phyloP scores from a whole-genome alignment of 2,113 vertebrate species.

The Tenrec ecaudatus region DNA sequence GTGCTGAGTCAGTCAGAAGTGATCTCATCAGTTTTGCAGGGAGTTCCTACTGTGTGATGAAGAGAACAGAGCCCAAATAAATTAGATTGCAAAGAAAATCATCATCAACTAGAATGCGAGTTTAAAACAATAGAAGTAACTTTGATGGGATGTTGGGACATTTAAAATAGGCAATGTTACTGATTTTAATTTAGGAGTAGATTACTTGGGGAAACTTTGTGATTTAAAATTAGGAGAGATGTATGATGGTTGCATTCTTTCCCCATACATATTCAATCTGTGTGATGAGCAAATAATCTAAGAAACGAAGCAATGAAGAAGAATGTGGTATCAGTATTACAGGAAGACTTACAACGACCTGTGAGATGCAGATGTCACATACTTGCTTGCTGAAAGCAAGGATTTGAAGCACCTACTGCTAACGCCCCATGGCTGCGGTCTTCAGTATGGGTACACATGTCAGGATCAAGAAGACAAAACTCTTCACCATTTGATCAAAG shows the following conservation, averaged over 20 bases:
- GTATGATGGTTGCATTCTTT: background rate
- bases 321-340: background rate
- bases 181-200: background rate
- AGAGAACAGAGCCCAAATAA: background rate
- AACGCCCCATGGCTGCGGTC: too few species aligned
- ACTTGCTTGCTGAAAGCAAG: background rate
- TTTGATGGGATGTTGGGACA: background rate
- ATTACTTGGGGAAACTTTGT: background rate
- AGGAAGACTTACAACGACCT: background rate
- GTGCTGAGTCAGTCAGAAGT: slow-evolving; percentile 49
- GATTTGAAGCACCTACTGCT: background rate
- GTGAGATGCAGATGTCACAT: too few species aligned
- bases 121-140: background rate
- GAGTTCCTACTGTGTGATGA: background rate
- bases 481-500: too few species aligned
- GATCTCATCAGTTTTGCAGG: slow-evolving; percentile 54
- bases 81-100: slow-evolving; percentile 6
- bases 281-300: background rate
- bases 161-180: background rate
- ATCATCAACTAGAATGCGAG: background rate
- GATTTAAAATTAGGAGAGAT: background rate
- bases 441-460: background rate
- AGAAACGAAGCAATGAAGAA: background rate
- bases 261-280: background rate
- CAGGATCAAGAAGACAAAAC: background rate